Evolutionary conservation across 2,113 vertebrate species (phyloP).

Genomic region (Pipra filicauda): DNA sequence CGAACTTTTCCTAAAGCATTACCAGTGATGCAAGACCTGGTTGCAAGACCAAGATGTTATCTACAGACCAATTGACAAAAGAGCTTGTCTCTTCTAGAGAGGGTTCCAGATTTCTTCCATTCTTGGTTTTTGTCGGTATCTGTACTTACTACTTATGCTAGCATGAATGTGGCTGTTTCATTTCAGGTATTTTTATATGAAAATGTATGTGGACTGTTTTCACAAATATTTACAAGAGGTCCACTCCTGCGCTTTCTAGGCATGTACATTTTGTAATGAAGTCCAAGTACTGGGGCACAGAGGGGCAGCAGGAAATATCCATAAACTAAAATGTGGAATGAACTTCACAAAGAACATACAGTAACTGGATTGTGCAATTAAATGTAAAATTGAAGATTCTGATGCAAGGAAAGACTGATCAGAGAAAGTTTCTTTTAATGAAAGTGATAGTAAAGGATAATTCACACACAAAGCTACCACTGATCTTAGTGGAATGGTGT

Average conservation of each 20-base stretch:
- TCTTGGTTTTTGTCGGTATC: neutral
- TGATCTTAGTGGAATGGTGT: neutral
- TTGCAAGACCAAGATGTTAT: neutral
- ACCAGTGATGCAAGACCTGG: neutral
- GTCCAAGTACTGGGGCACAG: neutral
- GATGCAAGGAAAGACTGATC: neutral
- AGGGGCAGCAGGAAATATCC: neutral
- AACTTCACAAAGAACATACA: neutral
- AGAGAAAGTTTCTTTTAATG: neutral
- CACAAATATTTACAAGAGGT: neutral
- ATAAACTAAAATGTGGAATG: neutral
- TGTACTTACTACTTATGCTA: neutral
- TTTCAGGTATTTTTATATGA: neutral
- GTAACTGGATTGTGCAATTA: neutral
- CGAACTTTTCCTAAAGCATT: neutral
- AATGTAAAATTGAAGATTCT: neutral
- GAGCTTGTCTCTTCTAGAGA: neutral
- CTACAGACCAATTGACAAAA: neutral
- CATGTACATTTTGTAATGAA: neutral
- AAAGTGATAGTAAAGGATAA: neutral
- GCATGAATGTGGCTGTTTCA: neutral
- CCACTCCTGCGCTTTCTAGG: neutral
- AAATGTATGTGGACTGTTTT: neutral
- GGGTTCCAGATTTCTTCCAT: neutral
- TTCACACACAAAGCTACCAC: neutral